Conservation (phyloP, 2,113 vertebrate genomes). For the Callorhinus ursinus region DNA sequence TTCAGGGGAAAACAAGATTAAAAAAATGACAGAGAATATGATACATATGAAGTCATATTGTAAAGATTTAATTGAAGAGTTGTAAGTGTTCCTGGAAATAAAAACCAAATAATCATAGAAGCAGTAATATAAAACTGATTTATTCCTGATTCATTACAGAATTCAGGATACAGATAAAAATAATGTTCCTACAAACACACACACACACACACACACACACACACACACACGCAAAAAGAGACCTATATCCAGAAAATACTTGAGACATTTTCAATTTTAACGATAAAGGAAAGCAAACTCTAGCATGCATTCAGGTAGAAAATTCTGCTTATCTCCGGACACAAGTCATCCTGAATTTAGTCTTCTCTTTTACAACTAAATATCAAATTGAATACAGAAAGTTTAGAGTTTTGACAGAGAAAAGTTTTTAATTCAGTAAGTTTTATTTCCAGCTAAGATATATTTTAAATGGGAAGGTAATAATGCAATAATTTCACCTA, state of each 20-base stretch:
- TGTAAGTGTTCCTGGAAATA: background rate
- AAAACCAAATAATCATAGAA: constrained; percentile 38
- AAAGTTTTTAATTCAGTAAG: background rate
- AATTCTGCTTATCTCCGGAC: background rate
- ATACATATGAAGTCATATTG: background rate
- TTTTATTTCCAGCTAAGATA: constrained; percentile 17
- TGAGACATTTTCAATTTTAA: constrained; percentile 22
- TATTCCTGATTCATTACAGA: constrained; percentile 19
- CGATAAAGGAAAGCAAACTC: background rate
- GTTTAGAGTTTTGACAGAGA: background rate
- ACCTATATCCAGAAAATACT: background rate
- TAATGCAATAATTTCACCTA: constrained; percentile 32
- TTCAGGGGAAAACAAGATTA: background rate
- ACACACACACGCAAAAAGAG: background rate
- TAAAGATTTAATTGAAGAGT: constrained; percentile 13
- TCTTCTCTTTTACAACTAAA: constrained; percentile 35
- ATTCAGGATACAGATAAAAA: background rate
- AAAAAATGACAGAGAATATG: background rate
- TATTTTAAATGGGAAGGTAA: constrained; percentile 31
- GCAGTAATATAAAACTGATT: constrained; percentile 6
- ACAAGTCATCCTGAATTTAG: background rate
- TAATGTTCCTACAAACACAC: background rate
- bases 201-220: background rate
- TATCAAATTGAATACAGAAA: background rate
- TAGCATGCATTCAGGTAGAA: background rate